Conservation (phyloP, 1,140 invertebrate species). For the Diabrotica virgifera region DNA sequence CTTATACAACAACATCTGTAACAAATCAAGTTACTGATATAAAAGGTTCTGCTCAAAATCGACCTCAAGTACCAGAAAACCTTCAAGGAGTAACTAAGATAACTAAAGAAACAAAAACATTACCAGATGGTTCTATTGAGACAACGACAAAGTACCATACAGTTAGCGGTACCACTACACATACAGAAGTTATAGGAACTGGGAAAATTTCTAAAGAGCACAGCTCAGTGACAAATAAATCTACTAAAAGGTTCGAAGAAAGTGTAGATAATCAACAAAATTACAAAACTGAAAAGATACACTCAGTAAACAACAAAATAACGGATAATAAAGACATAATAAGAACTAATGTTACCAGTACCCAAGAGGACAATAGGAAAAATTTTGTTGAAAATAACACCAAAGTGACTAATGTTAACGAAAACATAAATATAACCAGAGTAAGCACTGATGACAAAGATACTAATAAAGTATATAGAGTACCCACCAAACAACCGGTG, state of each 20-base stretch:
- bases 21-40: neutral
- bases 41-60: too few species aligned
- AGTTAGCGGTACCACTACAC: conserved; percentile 40
- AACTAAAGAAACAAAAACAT: conserved; percentile 58
- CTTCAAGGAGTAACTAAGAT: conserved; percentile 55
- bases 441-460: neutral
- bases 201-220: neutral
- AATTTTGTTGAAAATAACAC: neutral
- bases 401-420: neutral
- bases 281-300: neutral
- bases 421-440: neutral
- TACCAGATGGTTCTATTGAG: conserved; percentile 61
- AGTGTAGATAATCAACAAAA: neutral
- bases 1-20: neutral
- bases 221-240: neutral
- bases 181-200: neutral
- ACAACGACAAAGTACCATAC: conserved; percentile 63
- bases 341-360: neutral
- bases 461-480: neutral
- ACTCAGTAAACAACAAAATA: neutral
- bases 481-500: neutral
- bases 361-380: neutral
- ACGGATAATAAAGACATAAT: too few species aligned
- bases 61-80: conserved; percentile 24
- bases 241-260: neutral